Conservation (phyloP, 2,888 invertebrate genomes). For the Tenthredo notha region DNA sequence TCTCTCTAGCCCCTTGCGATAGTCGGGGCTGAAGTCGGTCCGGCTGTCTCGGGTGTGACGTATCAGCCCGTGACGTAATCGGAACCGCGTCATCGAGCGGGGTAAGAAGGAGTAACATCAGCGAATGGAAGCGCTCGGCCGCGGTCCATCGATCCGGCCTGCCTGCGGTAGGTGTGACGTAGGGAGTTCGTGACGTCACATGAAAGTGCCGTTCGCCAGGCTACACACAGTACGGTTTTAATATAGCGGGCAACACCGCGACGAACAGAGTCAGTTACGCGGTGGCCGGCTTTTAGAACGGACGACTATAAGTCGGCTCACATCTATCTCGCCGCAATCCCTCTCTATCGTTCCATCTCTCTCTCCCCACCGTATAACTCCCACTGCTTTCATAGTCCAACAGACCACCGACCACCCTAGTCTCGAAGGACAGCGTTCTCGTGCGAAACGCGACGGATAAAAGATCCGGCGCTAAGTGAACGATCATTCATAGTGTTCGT, state of each 20-base stretch:
- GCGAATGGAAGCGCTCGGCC: slow-evolving; percentile 67
- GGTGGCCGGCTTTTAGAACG: slow-evolving; percentile 75
- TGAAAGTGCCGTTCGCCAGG: slow-evolving; percentile 73
- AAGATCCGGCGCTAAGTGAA: neutral
- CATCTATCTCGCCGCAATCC: slow-evolving; percentile 5
- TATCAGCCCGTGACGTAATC: slow-evolving; percentile 63
- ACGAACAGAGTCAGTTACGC: slow-evolving; percentile 76
- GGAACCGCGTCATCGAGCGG: slow-evolving; percentile 64
- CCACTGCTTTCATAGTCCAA: neutral
- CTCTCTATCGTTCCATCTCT: neutral
- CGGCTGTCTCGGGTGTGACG: slow-evolving; percentile 49
- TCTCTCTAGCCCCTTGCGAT: slow-evolving; percentile 20
- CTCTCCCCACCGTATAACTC: slow-evolving; percentile 6
- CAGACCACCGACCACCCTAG: neutral
- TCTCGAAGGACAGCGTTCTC: neutral
- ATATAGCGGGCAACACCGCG: slow-evolving; percentile 75
- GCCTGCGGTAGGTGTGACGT: slow-evolving; percentile 70
- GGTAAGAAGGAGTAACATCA: slow-evolving; percentile 57
- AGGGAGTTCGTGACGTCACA: slow-evolving; percentile 68
- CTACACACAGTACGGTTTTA: slow-evolving; percentile 77
- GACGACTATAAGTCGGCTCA: slow-evolving; percentile 56
- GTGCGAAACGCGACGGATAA: neutral
- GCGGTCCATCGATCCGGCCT: slow-evolving; percentile 70
- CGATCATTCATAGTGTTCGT: slow-evolving; percentile 5
- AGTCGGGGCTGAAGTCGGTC: slow-evolving; percentile 23